Percentiles rank a stretch among this genome's conserved stretches.
Conservation (phyloP, 2,797 vertebrate genomes). For the Vireo griseus region DNA sequence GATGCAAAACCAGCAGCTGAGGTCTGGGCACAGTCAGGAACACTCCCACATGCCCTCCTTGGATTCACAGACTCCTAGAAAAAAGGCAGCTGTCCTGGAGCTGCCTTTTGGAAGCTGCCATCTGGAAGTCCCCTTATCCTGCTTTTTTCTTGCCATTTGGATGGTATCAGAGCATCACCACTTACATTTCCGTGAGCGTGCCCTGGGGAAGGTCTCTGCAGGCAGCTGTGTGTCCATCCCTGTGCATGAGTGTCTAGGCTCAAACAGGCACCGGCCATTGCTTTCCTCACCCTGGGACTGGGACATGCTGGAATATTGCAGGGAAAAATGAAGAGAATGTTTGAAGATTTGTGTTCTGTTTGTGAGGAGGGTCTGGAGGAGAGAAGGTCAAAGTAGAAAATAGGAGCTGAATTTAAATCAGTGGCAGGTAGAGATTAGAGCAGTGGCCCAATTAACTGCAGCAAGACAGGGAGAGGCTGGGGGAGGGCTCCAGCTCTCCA, state of each 20-base stretch:
- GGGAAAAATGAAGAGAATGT: neutral
- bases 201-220: neutral
- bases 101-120: too few species aligned
- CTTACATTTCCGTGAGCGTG: neutral
- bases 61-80: neutral
- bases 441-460: slow-evolving; percentile 11
- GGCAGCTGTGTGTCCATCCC: neutral
- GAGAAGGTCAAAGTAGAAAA: slow-evolving; percentile 58
- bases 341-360: slow-evolving; percentile 43
- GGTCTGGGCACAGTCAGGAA: neutral
- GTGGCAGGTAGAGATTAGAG: slow-evolving; percentile 48
- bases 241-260: neutral
- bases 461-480: neutral
- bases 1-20: neutral
- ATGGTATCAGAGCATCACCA: neutral
- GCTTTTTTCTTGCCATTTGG: neutral
- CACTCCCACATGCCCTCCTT: neutral
- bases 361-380: neutral
- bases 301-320: neutral
- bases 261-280: accelerated
- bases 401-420: slow-evolving; percentile 55
- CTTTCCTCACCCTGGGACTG: neutral
- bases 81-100: neutral
- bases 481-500: neutral
- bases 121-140: neutral